These are phyloP conservation scores for Druceiella hillmani DNA, from an alignment of 2,888 invertebrate genomes.

Conservation along the genomic window DNA sequence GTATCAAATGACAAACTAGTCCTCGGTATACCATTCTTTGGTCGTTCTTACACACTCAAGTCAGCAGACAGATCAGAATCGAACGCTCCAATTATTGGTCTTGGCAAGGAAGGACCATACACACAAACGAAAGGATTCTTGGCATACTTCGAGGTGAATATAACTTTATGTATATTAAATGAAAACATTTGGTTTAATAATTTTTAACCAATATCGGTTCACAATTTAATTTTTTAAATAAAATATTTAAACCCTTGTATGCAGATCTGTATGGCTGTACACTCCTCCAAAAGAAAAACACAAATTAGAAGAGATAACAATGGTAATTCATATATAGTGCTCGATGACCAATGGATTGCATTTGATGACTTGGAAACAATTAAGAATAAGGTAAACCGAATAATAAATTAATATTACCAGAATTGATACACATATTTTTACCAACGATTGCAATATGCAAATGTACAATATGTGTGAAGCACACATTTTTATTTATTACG, in stretches of 20 bases:
- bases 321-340: constrained; percentile 61
- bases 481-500: no score
- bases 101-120: constrained; percentile 60
- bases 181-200: constrained; percentile 4
- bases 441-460: no score
- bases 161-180: neutral
- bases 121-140: constrained; percentile 63
- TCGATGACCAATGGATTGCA: constrained; percentile 75
- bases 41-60: constrained; percentile 63
- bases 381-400: constrained; percentile 57
- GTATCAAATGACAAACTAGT: constrained; percentile 63
- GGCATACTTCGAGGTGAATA: constrained; percentile 65
- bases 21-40: constrained; percentile 68
- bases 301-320: constrained; percentile 53
- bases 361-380: constrained; percentile 67
- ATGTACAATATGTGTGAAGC: no score
- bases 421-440: no score
- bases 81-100: constrained; percentile 55
- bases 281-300: no score
- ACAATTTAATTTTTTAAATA: neutral
- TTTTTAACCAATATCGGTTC: constrained; percentile 9
- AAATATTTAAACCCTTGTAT: constrained; percentile 8
- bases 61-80: constrained; percentile 46
- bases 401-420: no score
- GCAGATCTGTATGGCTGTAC: constrained; percentile 53